Evolutionary conservation across 2,888 invertebrate species (phyloP), one percentile per base, ranked within the genome.

Genomic region (Aporophyla nigra): DNA sequence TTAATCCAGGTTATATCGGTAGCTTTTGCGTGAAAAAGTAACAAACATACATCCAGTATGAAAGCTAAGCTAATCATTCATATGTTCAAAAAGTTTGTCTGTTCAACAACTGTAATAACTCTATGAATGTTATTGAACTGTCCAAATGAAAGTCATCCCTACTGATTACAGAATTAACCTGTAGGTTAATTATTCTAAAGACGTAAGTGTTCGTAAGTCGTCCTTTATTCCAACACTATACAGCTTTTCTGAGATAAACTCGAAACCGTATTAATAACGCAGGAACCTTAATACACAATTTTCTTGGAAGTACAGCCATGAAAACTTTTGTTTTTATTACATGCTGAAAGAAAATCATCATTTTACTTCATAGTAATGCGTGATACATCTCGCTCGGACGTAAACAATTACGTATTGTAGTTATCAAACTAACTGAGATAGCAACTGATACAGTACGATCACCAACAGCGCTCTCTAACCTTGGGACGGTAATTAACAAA

Each of bases 371-470:
- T 16, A n/a, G 24, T 53, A 76, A 59, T 65, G 70, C 59, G 70
- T 71, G 58, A 62, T 82, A 46, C 43, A 27, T 56, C 43, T 63
- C 33, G 21, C 10, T 21, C 56, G 33, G 24, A 71, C 46, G 53
- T 77, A 67, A 62, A 73, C n/a, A 78, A 24, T 67, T 49, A 58
- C 27, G 33, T 27, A 49, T 59, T 46, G 24, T 43, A 58, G 53
- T 72, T 68, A 65, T 40, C 59, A 61, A 72, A 69, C 49, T 63
- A 62, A 40, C 24, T 12, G 21, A 61, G 75, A 75, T 82, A 84
- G 71, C 63, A 40, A 46, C 51, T 66, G 66, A 67, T 46, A 68
- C 19, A 24, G 4, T 16, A 51, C 58, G 46, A 59, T 40, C 53
- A 63, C 27, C 49, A 46, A 46, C 19, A 72, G n/a, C 40, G 43